These are phyloP conservation scores for Halictus ligatus DNA, from an alignment of 2,888 invertebrate species.

Conservation along the genomic window DNA sequence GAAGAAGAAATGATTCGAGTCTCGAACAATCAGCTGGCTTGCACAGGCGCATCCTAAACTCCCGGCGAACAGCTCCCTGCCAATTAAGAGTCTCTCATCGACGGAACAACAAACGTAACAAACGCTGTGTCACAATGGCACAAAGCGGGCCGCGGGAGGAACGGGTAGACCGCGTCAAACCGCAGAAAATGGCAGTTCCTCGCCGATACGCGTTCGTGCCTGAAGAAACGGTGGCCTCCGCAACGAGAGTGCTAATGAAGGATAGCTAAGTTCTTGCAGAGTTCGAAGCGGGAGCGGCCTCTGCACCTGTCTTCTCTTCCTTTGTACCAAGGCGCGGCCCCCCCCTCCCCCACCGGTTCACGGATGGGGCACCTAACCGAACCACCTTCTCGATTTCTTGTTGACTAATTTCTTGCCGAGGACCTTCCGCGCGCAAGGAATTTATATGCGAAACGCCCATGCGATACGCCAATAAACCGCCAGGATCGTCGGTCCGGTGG, in stretches of 20 bases:
- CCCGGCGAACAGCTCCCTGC: not conserved
- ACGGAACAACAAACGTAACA: slow-evolving; percentile 2
- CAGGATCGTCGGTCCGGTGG: not conserved
- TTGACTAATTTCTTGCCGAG: slow-evolving; percentile 56
- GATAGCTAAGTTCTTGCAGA: slow-evolving; percentile 75
- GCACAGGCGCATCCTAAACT: slow-evolving; percentile 5
- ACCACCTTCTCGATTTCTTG: slow-evolving; percentile 55
- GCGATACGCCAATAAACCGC: slow-evolving; percentile 56
- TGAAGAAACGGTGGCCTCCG: slow-evolving; percentile 68
- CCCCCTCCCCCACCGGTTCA: not conserved
- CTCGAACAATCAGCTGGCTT: not conserved
- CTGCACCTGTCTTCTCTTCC: slow-evolving; percentile 75
- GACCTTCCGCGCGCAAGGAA: slow-evolving; percentile 51
- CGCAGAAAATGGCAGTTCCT: slow-evolving; percentile 4
- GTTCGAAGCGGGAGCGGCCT: slow-evolving; percentile 55
- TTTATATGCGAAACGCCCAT: slow-evolving; percentile 61
- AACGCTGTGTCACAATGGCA: not conserved
- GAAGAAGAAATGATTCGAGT: not conserved
- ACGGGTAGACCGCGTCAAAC: not conserved
- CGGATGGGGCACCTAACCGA: slow-evolving; percentile 27
- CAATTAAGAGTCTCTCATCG: slow-evolving; percentile 6
- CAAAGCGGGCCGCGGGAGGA: slow-evolving; percentile 19
- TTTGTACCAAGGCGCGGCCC: slow-evolving; percentile 34
- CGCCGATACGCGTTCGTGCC: slow-evolving; percentile 26
- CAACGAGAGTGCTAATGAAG: slow-evolving; percentile 83